Percentiles rank a stretch among this genome's conserved stretches.
These are phyloP conservation scores for Menidia beryllina DNA, from an alignment of 2,113 vertebrate genomes.

Conservation along the genomic window DNA sequence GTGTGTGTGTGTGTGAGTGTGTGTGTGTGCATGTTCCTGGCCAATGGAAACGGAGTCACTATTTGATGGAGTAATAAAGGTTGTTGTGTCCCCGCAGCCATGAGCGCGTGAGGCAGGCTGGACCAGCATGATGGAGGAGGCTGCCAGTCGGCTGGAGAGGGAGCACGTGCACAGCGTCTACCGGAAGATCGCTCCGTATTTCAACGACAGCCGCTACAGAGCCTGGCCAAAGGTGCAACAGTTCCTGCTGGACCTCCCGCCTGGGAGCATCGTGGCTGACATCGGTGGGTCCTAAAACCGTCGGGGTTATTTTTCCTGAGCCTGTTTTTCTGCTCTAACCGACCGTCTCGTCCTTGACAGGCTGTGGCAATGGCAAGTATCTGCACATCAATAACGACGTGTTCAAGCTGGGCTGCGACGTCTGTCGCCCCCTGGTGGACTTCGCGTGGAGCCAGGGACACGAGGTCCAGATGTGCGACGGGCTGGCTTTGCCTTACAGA, in stretches of 20 bases:
- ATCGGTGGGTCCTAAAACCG: constrained; percentile 75
- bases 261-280: constrained; percentile 83
- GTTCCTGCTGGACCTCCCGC: constrained; percentile 83
- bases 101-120: constrained; percentile 57
- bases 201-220: constrained; percentile 83
- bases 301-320: no score
- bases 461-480: constrained; percentile 80
- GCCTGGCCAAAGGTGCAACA: constrained; percentile 84
- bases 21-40: background rate
- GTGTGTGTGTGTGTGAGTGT: background rate
- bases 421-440: constrained; percentile 83
- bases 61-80: constrained; percentile 8
- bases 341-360: constrained; percentile 58
- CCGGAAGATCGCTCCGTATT: constrained; percentile 85
- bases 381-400: constrained; percentile 82
- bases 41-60: background rate
- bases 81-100: constrained; percentile 45
- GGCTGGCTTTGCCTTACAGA: constrained; percentile 77
- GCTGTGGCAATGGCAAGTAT: constrained; percentile 86
- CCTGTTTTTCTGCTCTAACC: background rate
- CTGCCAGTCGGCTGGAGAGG: constrained; percentile 81
- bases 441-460: constrained; percentile 76
- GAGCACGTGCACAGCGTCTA: constrained; percentile 83
- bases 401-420: constrained; percentile 83
- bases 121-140: constrained; percentile 80